A percentile compares a stretch with the other conserved stretches of the same genome.
These are phyloP conservation scores for Epiblema foenella DNA, from an alignment of 2,888 invertebrate genomes.

Conservation along the genomic window DNA sequence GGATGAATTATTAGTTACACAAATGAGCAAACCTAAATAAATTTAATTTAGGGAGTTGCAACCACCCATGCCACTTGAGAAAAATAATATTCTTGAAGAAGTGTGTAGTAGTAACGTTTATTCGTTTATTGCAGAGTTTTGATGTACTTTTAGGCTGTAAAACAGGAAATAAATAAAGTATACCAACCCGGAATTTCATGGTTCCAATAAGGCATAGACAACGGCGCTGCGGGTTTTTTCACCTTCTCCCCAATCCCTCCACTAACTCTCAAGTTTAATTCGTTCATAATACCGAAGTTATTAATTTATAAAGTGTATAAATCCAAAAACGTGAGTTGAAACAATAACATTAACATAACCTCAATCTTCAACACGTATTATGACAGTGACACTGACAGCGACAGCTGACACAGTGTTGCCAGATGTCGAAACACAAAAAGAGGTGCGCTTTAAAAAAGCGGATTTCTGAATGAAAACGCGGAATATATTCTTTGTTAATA, in stretches of 20 bases:
- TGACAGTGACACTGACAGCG: constrained; percentile 1
- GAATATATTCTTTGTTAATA: no score
- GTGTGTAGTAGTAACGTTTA: neutral
- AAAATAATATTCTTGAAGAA: no score
- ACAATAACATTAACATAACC: constrained; percentile 41
- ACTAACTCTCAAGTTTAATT: constrained; percentile 64
- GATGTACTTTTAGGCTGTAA: neutral
- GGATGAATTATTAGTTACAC: no score
- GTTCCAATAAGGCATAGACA: constrained; percentile 32
- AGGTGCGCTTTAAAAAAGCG: no score
- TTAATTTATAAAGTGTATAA: constrained; percentile 2
- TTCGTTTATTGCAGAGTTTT: neutral
- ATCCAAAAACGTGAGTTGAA: constrained; percentile 5
- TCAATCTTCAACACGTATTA: constrained; percentile 18
- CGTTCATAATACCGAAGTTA: constrained; percentile 60
- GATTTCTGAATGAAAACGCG: no score
- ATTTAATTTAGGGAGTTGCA: no score
- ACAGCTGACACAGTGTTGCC: neutral
- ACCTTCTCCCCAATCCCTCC: constrained; percentile 60
- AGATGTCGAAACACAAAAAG: no score
- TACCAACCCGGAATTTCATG: constrained; percentile 15
- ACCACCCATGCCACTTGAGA: no score
- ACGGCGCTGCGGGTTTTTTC: constrained; percentile 51
- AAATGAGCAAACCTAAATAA: no score
- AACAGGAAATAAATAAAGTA: constrained; percentile 2